phyloP scores from a whole-genome alignment of 2,797 vertebrate genomes.

The Crax fasciolata region DNA sequence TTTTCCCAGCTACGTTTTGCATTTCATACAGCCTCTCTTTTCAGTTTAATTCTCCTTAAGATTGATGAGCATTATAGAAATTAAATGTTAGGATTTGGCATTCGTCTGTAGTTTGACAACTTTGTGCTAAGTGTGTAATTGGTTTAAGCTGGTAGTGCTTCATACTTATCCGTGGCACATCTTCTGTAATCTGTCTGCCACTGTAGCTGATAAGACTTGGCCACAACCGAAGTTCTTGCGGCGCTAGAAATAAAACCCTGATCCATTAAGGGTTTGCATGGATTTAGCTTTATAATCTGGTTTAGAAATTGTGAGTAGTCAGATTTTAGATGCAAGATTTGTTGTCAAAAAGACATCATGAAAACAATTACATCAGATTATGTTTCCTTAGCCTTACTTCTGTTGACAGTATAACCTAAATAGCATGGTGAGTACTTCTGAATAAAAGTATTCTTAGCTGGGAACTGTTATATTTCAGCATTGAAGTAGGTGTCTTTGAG shows the following conservation, averaged over 20 bases:
- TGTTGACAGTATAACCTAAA: not conserved
- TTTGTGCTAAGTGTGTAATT: slow-evolving; percentile 82
- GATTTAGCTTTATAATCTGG: slow-evolving; percentile 93
- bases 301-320: slow-evolving; percentile 89
- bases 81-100: slow-evolving; percentile 73
- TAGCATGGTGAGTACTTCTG: not conserved
- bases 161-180: slow-evolving; percentile 79
- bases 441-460: not conserved
- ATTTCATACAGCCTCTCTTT: not conserved
- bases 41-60: slow-evolving; percentile 13
- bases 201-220: slow-evolving; percentile 90
- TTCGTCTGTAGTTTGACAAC: slow-evolving; percentile 74
- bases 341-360: slow-evolving; percentile 24
- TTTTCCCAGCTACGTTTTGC: not conserved
- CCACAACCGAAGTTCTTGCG: slow-evolving; percentile 85
- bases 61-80: slow-evolving; percentile 38
- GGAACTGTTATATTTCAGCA: not conserved
- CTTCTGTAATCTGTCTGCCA: slow-evolving; percentile 88
- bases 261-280: slow-evolving; percentile 88
- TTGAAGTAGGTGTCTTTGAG: not conserved
- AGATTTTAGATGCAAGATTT: slow-evolving; percentile 68
- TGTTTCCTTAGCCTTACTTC: not conserved
- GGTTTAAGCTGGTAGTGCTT: slow-evolving; percentile 81
- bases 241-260: slow-evolving; percentile 87
- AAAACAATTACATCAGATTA: slow-evolving; percentile 54